Evolutionary conservation across 2,797 vertebrate genomes (phyloP).

Genomic region (Sebastes umbrosus): DNA sequence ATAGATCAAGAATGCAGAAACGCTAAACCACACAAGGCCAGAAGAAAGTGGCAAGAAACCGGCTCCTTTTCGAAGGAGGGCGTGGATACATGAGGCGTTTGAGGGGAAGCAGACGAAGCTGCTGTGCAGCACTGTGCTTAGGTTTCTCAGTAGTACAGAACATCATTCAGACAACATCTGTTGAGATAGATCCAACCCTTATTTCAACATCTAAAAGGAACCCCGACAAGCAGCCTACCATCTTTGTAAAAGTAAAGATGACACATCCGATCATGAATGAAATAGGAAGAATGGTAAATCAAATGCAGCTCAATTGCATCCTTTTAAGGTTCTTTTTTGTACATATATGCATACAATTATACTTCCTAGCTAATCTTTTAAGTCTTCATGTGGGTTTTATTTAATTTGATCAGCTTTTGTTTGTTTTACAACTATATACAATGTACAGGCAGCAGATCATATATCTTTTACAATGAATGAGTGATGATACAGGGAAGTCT

Average conservation of each 20-base stretch:
- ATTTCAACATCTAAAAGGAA: conserved; percentile 31
- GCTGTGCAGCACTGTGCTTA: conserved; percentile 64
- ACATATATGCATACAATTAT: conserved; percentile 83
- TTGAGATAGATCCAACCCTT: conserved; percentile 33
- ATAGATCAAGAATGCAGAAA: conserved; percentile 35
- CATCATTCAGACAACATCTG: conserved; percentile 52
- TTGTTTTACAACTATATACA: conserved; percentile 90
- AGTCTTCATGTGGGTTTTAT: conserved; percentile 81
- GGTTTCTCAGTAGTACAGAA: conserved; percentile 73
- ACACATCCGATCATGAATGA: conserved; percentile 55
- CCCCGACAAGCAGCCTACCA: conserved; percentile 30
- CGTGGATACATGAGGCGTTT: conserved; percentile 22
- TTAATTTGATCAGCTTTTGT: conserved; percentile 82
- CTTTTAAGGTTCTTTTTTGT: conserved; percentile 75
- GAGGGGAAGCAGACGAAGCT: conserved; percentile 44
- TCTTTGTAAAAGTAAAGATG: conserved; percentile 48
- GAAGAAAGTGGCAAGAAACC: conserved; percentile 34
- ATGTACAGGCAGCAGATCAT: conserved; percentile 88
- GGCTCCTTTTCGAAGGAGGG: conserved; percentile 28
- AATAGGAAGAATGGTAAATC: conserved; percentile 56
- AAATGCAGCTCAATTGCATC: conserved; percentile 73
- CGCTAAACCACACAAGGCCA: conserved; percentile 38
- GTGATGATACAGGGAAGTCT: conserved; percentile 78
- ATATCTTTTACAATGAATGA: conserved; percentile 81
- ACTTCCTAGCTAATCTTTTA: conserved; percentile 79